Evolutionary conservation across 2,888 invertebrate species (phyloP).

Genomic region (Ectropis crepuscularia): DNA sequence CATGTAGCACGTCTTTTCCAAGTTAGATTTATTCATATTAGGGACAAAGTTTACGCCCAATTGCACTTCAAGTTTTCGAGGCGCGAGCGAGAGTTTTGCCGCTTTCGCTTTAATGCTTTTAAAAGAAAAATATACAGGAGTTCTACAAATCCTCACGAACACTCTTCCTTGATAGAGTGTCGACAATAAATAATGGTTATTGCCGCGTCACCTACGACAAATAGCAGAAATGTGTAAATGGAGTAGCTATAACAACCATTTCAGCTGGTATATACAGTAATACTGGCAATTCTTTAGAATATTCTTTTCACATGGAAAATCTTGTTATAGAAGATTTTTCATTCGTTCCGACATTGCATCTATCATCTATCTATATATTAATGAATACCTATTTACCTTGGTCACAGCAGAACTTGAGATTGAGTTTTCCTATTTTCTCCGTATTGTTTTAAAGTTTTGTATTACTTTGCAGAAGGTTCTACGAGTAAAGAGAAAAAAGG

Average conservation of each 20-base stretch:
- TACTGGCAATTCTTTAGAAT: slow-evolving; percentile 8
- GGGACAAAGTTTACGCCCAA: neutral
- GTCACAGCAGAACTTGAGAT: no score
- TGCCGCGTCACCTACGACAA: slow-evolving; percentile 48
- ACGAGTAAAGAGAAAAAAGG: no score
- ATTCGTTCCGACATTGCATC: neutral
- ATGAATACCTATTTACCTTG: no score
- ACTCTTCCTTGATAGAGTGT: slow-evolving; percentile 41
- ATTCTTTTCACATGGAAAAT: slow-evolving; percentile 7
- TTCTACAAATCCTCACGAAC: slow-evolving; percentile 23
- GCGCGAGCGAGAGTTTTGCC: neutral
- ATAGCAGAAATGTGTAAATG: slow-evolving; percentile 52
- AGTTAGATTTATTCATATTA: slow-evolving; percentile 9
- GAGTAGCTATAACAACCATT: slow-evolving; percentile 28
- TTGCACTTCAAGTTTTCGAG: slow-evolving; percentile 4
- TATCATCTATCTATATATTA: neutral
- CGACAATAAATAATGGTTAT: slow-evolving; percentile 56
- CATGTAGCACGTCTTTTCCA: neutral
- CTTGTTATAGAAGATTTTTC: neutral
- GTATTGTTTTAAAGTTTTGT: no score
- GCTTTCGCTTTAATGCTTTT: slow-evolving; percentile 14
- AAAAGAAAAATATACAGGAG: slow-evolving; percentile 18
- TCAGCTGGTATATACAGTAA: slow-evolving; percentile 17
- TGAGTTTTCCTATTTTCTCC: no score
- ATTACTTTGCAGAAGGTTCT: no score